Percentiles rank a stretch among this genome's conserved stretches.
These are phyloP conservation scores for Leistus spinibarbis DNA, from an alignment of 2,888 invertebrate species.

Conservation along the genomic window DNA sequence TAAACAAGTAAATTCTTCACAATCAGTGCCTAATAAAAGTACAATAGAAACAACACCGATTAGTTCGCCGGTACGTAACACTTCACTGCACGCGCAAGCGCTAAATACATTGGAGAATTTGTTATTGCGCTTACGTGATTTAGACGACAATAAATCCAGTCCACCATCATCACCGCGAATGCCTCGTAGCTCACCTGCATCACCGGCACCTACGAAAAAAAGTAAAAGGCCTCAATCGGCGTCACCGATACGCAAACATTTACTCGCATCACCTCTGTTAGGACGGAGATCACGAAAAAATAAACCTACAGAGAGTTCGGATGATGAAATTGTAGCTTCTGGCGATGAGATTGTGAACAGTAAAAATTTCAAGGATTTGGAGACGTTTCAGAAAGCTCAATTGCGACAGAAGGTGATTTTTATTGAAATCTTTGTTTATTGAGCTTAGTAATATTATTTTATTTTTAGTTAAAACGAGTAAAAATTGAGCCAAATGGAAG, in stretches of 20 bases:
- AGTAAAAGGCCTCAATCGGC: slow-evolving; percentile 77
- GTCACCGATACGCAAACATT: slow-evolving; percentile 77
- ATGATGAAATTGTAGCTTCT: slow-evolving; percentile 72
- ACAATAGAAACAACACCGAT: slow-evolving; percentile 37
- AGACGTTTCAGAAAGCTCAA: slow-evolving; percentile 91
- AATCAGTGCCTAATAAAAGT: slow-evolving; percentile 37
- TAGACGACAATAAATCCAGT: slow-evolving; percentile 60
- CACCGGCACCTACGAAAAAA: slow-evolving; percentile 74
- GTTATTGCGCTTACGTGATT: slow-evolving; percentile 61
- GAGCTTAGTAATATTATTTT: slow-evolving; percentile 40
- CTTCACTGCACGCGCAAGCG: slow-evolving; percentile 59
- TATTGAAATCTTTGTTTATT: slow-evolving; percentile 10
- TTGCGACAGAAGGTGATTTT: slow-evolving; percentile 80
- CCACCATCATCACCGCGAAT: slow-evolving; percentile 66
- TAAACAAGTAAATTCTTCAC: slow-evolving; percentile 45
- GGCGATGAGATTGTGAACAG: slow-evolving; percentile 67
- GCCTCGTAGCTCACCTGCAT: slow-evolving; percentile 78
- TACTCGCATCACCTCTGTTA: slow-evolving; percentile 84
- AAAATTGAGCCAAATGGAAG: slow-evolving; percentile 63
- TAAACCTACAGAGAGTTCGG: slow-evolving; percentile 79
- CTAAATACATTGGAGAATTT: slow-evolving; percentile 65
- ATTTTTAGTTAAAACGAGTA: slow-evolving; percentile 73
- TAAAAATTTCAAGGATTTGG: slow-evolving; percentile 82
- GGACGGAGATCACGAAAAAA: slow-evolving; percentile 76
- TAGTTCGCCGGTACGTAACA: slow-evolving; percentile 43